Evolutionary conservation across 2,888 invertebrate genomes (phyloP).

Genomic region (Punctoribates punctum): DNA sequence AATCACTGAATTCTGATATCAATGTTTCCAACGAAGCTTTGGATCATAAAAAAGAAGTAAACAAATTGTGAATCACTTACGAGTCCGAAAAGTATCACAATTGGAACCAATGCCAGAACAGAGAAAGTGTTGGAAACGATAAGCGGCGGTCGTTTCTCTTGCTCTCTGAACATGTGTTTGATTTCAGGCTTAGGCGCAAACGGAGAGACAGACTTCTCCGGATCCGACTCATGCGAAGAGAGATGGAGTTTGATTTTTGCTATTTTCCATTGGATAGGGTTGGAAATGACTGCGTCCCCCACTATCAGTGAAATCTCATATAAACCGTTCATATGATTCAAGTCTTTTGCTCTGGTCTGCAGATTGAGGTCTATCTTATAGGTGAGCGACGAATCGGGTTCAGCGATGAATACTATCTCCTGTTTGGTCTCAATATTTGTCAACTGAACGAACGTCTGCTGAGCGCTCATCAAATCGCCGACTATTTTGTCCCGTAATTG

Average conservation of each 20-base stretch:
- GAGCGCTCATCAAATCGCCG: conserved; percentile 64
- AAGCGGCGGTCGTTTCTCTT: conserved; percentile 85
- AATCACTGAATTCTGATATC: conserved; percentile 7
- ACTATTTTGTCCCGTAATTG: conserved; percentile 67
- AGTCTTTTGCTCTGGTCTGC: conserved; percentile 71
- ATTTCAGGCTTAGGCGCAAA: conserved; percentile 62
- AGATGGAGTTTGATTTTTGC: conserved; percentile 63
- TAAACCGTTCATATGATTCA: conserved; percentile 69
- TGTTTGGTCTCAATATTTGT: conserved; percentile 64
- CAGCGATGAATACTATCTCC: conserved; percentile 91
- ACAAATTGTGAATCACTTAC: conserved; percentile 54
- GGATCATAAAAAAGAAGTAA: neutral
- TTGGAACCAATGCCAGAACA: conserved; percentile 71
- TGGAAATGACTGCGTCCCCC: conserved; percentile 85
- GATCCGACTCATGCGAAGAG: conserved; percentile 12
- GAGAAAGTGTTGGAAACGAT: conserved; percentile 87
- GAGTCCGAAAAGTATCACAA: conserved; percentile 66
- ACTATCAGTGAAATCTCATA: conserved; percentile 79
- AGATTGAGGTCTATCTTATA: conserved; percentile 92
- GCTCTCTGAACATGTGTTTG: conserved; percentile 80
- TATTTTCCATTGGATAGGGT: conserved; percentile 81
- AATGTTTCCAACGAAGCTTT: conserved; percentile 31
- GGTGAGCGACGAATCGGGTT: conserved; percentile 63
- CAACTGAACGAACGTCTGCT: conserved; percentile 74
- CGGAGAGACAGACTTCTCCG: conserved; percentile 12